A percentile compares a stretch with the other conserved stretches of the same genome.
phyloP scores from a whole-genome alignment of 2,113 vertebrate genomes.

The Heterocephalus glaber region DNA sequence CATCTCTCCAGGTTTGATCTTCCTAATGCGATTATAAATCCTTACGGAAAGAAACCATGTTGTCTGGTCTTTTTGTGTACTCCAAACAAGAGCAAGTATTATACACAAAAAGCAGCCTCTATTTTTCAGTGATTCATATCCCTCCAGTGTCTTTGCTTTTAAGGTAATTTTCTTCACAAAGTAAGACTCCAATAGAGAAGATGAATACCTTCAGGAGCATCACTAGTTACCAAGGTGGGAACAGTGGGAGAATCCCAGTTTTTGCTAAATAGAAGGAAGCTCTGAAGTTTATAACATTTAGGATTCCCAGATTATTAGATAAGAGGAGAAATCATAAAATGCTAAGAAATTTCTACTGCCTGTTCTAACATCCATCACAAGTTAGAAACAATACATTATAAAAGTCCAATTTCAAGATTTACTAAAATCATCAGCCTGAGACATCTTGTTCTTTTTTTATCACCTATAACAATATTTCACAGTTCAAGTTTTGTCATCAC shows the following conservation, averaged over 20 bases:
- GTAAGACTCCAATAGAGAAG: neutral
- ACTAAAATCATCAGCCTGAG: slow-evolving; percentile 63
- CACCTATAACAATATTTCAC: slow-evolving; percentile 80
- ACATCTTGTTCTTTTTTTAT: slow-evolving; percentile 80
- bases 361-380: neutral
- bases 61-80: neutral
- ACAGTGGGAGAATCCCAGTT: neutral
- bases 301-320: neutral
- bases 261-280: slow-evolving; percentile 1
- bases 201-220: neutral
- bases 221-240: neutral
- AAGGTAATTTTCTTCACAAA: neutral
- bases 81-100: neutral
- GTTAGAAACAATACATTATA: slow-evolving; percentile 44
- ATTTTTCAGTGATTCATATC: neutral
- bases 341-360: neutral
- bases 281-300: neutral
- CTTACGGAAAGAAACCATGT: neutral
- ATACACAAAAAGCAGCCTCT: neutral
- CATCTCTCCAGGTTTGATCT: neutral
- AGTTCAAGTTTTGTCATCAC: slow-evolving; percentile 77
- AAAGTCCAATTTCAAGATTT: slow-evolving; percentile 69
- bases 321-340: neutral
- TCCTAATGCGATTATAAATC: neutral
- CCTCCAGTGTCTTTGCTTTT: neutral